Evolutionary conservation across 2,888 invertebrate species (phyloP).

Genomic region (Dorcus parallelipipedus): DNA sequence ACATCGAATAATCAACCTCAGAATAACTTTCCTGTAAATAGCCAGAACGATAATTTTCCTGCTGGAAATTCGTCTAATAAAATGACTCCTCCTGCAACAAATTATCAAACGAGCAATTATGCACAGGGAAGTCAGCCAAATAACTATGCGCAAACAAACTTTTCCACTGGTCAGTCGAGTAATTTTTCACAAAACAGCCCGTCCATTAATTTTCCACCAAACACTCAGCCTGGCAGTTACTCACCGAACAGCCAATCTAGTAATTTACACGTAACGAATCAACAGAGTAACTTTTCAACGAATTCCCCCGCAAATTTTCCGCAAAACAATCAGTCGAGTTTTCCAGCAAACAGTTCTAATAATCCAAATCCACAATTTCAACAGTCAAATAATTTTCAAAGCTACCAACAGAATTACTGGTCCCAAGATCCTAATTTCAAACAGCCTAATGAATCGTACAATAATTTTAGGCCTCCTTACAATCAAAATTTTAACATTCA

Average conservation of each 20-base stretch:
- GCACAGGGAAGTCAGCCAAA: background rate
- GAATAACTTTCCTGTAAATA: background rate
- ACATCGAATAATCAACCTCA: background rate
- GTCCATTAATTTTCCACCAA: conserved; percentile 6
- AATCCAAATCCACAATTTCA: conserved; percentile 14
- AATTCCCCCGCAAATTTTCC: conserved; percentile 3
- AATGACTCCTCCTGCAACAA: no score
- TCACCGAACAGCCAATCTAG: background rate
- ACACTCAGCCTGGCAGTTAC: conserved; percentile 3
- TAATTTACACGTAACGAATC: background rate
- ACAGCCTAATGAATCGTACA: conserved; percentile 31
- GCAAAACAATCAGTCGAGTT: background rate
- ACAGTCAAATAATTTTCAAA: conserved; percentile 14
- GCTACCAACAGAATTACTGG: conserved; percentile 27
- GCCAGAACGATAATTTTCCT: conserved; percentile 2
- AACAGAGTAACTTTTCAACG: background rate
- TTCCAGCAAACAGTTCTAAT: conserved; percentile 1
- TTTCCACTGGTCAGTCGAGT: background rate
- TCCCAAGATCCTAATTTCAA: conserved; percentile 15
- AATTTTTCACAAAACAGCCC: background rate
- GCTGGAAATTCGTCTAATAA: background rate
- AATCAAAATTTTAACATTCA: conserved; percentile 33
- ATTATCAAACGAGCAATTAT: background rate
- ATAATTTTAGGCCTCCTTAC: conserved; percentile 32
- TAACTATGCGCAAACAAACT: background rate